Evolutionary conservation across 2,888 invertebrate species (phyloP).

Genomic region (Pasiphila rectangulata): DNA sequence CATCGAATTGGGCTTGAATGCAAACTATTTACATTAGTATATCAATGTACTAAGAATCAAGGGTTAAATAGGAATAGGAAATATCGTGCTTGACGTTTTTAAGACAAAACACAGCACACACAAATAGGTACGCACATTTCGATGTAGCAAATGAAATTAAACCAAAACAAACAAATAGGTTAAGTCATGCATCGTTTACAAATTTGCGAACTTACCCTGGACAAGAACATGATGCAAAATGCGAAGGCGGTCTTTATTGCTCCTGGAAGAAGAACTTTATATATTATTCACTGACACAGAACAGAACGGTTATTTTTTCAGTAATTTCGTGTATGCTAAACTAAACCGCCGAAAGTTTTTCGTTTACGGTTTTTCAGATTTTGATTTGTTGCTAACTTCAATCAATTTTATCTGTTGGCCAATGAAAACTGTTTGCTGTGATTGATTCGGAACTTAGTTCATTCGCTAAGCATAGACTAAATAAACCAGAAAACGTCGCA

Average conservation of each 20-base stretch:
- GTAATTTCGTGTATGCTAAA: too few species aligned
- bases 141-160: not conserved
- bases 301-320: not conserved
- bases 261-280: not conserved
- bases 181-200: constrained; percentile 2
- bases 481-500: too few species aligned
- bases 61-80: too few species aligned
- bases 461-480: not conserved
- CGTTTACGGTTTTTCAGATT: not conserved
- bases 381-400: not conserved
- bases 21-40: too few species aligned
- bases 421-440: constrained; percentile 6
- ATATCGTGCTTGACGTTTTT: too few species aligned
- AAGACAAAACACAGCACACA: too few species aligned
- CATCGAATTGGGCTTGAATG: too few species aligned
- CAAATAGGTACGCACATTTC: too few species aligned
- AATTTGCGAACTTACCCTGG: constrained; percentile 12
- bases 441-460: not conserved
- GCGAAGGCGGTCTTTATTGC: not conserved
- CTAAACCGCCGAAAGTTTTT: too few species aligned
- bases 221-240: constrained; percentile 10
- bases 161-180: constrained; percentile 15
- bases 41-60: too few species aligned
- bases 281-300: not conserved
- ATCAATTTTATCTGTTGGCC: not conserved